Percentiles rank a stretch among this genome's conserved stretches.
Evolutionary conservation across 2,113 vertebrate genomes (phyloP).

Genomic region (Xiphophorus hellerii): DNA sequence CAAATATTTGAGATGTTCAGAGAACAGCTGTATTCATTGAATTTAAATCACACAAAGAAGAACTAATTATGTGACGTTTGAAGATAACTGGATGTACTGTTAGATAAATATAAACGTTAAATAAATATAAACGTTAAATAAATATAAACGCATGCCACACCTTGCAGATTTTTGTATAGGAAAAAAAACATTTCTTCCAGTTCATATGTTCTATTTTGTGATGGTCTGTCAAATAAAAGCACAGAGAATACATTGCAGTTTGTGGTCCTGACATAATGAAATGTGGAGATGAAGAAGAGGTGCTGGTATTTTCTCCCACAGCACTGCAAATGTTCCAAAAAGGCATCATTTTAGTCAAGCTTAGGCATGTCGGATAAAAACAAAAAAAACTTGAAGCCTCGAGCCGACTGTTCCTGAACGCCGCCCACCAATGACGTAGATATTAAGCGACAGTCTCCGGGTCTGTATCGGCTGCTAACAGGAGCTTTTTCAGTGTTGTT

Average conservation of each 20-base stretch:
- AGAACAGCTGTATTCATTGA: too few species aligned
- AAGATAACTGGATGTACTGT: background rate
- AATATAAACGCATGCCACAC: background rate
- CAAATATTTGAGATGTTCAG: too few species aligned
- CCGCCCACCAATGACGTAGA: conserved; percentile 64
- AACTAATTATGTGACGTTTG: background rate
- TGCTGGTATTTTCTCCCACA: too few species aligned
- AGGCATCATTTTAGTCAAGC: background rate
- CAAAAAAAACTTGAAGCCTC: background rate
- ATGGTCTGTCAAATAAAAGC: background rate
- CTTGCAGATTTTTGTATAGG: background rate
- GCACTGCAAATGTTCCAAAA: too few species aligned
- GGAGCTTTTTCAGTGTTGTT: conserved; percentile 59
- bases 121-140: background rate
- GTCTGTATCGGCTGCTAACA: conserved; percentile 72
- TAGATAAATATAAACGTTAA: too few species aligned
- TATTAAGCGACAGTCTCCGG: conserved; percentile 63
- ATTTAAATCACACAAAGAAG: background rate
- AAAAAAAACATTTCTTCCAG: background rate
- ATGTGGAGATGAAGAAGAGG: too few species aligned
- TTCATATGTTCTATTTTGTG: background rate
- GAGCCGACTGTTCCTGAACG: conserved; percentile 27
- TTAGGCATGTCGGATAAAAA: background rate
- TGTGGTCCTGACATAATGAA: too few species aligned
- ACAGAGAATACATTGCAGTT: too few species aligned